Percentiles rank a stretch among this genome's conserved stretches.
These are phyloP conservation scores for Cebidichthys violaceus DNA, from an alignment of 2,113 vertebrate species.

Conservation along the genomic window DNA sequence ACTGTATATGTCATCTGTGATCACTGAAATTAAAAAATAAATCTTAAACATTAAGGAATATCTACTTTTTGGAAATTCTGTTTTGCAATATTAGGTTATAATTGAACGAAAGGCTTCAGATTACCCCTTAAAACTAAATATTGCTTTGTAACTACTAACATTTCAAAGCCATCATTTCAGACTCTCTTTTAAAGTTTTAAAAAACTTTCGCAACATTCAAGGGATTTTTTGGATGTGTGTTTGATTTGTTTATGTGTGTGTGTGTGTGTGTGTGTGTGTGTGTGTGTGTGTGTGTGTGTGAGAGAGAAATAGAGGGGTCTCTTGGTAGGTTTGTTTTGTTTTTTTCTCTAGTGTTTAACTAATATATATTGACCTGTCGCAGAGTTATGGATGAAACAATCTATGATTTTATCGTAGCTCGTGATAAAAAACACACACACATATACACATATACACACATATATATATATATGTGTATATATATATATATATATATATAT, in stretches of 20 bases:
- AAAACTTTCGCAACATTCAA: not conserved
- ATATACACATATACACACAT: not conserved
- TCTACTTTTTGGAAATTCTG: not conserved
- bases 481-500: not conserved
- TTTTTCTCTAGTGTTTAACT: not conserved
- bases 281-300: not conserved
- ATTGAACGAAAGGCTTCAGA: not conserved
- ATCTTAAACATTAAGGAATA: no score
- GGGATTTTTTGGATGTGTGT: not conserved
- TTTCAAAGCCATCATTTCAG: not conserved
- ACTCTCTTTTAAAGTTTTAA: not conserved
- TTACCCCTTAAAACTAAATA: not conserved
- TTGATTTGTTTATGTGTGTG: not conserved
- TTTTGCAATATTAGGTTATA: not conserved
- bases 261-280: not conserved
- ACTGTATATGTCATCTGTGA: not conserved
- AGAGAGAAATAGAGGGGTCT: not conserved
- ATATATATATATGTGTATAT: not conserved
- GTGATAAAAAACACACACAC: not conserved
- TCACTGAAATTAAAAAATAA: not conserved
- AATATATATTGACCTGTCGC: not conserved
- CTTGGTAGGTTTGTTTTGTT: not conserved
- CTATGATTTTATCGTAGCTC: not conserved
- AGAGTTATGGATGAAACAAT: not conserved
- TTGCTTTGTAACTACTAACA: not conserved